Base-by-base conservation (phyloP, 1,140 invertebrate genomes). In the Hycleus phaleratus region DNA sequence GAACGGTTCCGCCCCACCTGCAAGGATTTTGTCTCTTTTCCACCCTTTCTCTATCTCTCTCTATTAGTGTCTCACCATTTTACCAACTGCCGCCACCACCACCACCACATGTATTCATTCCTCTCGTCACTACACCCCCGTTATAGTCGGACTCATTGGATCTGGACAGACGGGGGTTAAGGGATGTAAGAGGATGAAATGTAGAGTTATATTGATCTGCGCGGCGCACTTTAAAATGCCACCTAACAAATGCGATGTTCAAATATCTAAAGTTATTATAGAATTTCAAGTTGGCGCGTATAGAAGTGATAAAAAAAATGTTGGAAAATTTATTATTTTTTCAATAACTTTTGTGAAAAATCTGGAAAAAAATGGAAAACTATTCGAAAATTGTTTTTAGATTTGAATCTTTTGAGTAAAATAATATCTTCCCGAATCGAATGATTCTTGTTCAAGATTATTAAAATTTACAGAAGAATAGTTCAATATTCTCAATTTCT, bases 191-290 rank as follows among this genome's bases (percentile, higher is more conserved):
- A 49, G 58, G 52, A 48, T 26, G 59, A 54, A 48, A 32, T 45
- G 51, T 53, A 57, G 56, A 56, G 62, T 63, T 54, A 64, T 66
- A 66, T 66, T 66, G 64, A 66, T 66, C 64, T 60, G 64, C 58
- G 59, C 62, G 7, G 62, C 57, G 62, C 62, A 56, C 58, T 52
- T 53, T 26, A 59, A 59, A 45, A 53, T 53, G 42, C 51, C 42
- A 53, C 51, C 51, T 46, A n/a, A 47, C 58, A 51, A 53, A 54
- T 54, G 56, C 60, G 56, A 62, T 58, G 60, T 62, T 62, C 60
- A 62, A 62, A 51, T 52, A 62, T 62, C 50, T 58, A 44, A 61
- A 61, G 60, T 56, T 7, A 58, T 61, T 56, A 51, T 51, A 62
- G 56, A 62, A 62, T 58, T 54, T 59, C 40, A 54, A 59, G 50